phyloP scores from a whole-genome alignment of 2,888 invertebrate species.

The Antheraea yamamai region DNA sequence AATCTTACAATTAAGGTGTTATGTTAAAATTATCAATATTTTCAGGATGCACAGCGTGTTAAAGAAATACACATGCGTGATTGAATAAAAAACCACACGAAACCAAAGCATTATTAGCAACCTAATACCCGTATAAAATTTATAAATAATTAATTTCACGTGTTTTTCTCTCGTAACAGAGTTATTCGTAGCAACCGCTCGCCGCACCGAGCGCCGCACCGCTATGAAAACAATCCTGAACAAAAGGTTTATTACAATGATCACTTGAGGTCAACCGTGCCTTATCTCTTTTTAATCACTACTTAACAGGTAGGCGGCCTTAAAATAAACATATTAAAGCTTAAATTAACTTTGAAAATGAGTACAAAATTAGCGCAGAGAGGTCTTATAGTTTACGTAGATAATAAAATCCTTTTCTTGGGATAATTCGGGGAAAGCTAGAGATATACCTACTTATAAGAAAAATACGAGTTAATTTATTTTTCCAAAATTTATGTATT shows the following conservation, averaged over 20 bases:
- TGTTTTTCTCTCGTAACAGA: background rate
- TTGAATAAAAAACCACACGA: no score
- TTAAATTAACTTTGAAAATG: constrained; percentile 8
- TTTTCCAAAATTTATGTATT: background rate
- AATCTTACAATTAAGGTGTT: no score
- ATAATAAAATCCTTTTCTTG: background rate
- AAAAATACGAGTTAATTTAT: background rate
- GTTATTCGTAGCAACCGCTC: background rate
- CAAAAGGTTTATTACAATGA: constrained; percentile 10
- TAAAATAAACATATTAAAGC: constrained; percentile 12
- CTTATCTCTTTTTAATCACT: constrained; percentile 28
- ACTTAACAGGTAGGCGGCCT: constrained; percentile 16
- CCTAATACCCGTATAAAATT: background rate
- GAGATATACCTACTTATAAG: background rate
- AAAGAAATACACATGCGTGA: no score
- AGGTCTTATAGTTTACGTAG: background rate
- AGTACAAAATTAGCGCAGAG: background rate
- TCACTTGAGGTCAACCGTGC: constrained; percentile 24
- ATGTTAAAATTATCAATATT: no score
- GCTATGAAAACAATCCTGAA: background rate
- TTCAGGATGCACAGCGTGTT: no score
- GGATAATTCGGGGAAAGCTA: background rate
- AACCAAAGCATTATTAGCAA: background rate
- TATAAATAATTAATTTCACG: background rate
- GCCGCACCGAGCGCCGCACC: no score